Evolutionary conservation across 1,140 invertebrate species (phyloP), one percentile per base, ranked within the genome.

Genomic region (Leptopilina clavipes): DNA sequence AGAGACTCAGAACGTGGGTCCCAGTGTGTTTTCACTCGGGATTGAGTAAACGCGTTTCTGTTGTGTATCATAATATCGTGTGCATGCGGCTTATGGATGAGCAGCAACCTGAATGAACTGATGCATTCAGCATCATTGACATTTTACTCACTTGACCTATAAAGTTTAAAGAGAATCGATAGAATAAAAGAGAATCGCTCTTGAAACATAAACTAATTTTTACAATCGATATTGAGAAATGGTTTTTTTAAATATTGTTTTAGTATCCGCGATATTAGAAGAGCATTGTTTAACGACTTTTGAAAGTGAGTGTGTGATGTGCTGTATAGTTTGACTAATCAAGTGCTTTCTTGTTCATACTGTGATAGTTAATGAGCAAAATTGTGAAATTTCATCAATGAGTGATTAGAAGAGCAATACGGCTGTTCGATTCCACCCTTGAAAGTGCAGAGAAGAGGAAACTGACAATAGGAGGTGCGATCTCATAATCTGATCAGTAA

Each of bases 21-120:
- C 84, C 89, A 90, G 89, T 90, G 85, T 90, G 89, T 90, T 90
- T 90, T 90, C 89, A 90, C 89, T 89, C 89, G 85, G 86, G 87
- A 84, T 87, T 90, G 89, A 89, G 89, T 90, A 90, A 90, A 90
- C 89, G 87, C 84, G 83, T 81, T 80, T 79, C 85, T 90, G 89
- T 90, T 90, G 88, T 90, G 89, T 90, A 90, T 90, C 87, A 90
- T 90, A 90, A 90, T 90, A 90, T 74, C 83, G 78, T 81, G 79
- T 44, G 85, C 81, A 86, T 84, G 85, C 86, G 85, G 84, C 78
- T 86, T 84, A 84, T 85, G 83, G 82, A 31, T 31, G 10, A 73
- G 11, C 75, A 10, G 9, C 44, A 43, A 77, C 78, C n/a, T n/a
- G n/a, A n/a, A n/a, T n/a, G 19, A 65, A 65, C 56, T 11, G 22